Percentiles rank a stretch among this genome's conserved stretches.
Evolutionary conservation across 64 coral and sea anemone species (phyloP).

Genomic region (Stichodactyla mertensii): DNA sequence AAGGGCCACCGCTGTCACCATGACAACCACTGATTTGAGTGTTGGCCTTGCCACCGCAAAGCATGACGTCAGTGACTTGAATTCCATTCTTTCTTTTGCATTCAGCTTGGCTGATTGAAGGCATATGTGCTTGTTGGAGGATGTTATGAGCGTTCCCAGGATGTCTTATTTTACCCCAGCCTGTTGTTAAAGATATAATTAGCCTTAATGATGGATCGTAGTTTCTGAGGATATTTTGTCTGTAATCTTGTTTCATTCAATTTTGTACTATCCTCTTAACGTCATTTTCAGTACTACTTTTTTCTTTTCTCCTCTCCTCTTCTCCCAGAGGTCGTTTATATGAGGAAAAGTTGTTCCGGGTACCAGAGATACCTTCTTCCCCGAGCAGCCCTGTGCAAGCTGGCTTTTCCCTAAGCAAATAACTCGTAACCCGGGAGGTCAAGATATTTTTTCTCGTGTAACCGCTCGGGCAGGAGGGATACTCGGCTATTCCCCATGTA

Average conservation of each 20-base stretch:
- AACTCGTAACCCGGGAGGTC: too few relatives aligned
- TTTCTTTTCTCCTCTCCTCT: too few relatives aligned
- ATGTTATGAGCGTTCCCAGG: conserved; percentile 58
- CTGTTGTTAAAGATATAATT: neutral
- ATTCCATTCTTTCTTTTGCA: conserved; percentile 61
- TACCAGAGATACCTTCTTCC: too few relatives aligned
- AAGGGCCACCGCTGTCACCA: conserved; percentile 85
- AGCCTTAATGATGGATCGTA: neutral
- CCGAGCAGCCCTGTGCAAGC: too few relatives aligned
- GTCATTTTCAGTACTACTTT: too few relatives aligned
- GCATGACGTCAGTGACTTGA: conserved; percentile 51
- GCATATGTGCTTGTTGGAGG: conserved; percentile 76
- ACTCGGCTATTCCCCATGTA: too few relatives aligned
- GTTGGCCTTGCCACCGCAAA: conserved; percentile 53
- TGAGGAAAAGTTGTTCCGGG: too few relatives aligned
- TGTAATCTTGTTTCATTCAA: neutral
- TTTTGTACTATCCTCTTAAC: too few relatives aligned
- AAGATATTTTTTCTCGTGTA: too few relatives aligned
- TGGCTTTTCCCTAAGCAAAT: too few relatives aligned
- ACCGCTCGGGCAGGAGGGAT: too few relatives aligned
- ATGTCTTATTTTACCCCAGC: conserved; percentile 75
- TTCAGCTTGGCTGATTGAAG: conserved; percentile 16
- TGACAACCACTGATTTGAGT: conserved; percentile 68
- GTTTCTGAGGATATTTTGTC: neutral
- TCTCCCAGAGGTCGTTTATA: too few relatives aligned